These are phyloP conservation scores for Caenorhabditis imperialis DNA, from an alignment of 2,888 invertebrate species.

Conservation along the genomic window DNA sequence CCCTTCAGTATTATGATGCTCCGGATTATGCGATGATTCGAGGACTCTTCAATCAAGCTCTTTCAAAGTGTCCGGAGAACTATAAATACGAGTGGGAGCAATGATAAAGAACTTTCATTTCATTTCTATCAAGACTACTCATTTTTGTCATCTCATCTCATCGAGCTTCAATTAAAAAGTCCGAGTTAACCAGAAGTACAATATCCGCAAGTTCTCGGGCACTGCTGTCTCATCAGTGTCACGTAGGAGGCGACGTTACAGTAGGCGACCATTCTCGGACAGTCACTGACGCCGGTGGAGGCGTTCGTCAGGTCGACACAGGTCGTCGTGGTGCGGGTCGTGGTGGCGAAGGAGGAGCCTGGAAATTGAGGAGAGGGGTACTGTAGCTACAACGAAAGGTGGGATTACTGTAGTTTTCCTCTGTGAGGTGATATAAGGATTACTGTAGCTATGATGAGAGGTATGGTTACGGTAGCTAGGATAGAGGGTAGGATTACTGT, in stretches of 20 bases:
- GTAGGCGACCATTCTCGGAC: conserved; percentile 15
- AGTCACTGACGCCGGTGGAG: conserved; percentile 26
- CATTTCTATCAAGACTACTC: conserved; percentile 12
- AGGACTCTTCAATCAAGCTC: conserved; percentile 31
- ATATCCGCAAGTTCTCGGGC: conserved; percentile 41
- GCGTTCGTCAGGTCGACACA: conserved; percentile 33
- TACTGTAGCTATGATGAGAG: no score
- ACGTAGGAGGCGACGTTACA: conserved; percentile 13
- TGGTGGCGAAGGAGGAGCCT: conserved; percentile 16
- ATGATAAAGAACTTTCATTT: no score
- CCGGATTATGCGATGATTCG: conserved; percentile 67
- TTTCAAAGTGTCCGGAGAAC: conserved; percentile 7
- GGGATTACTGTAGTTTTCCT: no score
- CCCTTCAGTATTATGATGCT: conserved; percentile 63
- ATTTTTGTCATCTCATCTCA: not conserved
- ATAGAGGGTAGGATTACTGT: not conserved
- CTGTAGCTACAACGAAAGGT: no score
- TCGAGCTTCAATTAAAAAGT: not conserved
- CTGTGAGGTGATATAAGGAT: no score
- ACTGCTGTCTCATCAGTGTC: conserved; percentile 34
- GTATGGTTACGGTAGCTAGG: no score
- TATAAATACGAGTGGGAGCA: conserved; percentile 32
- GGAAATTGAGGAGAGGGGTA: not conserved
- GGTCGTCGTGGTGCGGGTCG: conserved; percentile 20
- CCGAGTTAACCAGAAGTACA: conserved; percentile 27